Percentiles rank a stretch among this genome's conserved stretches.
phyloP scores from a whole-genome alignment of 2,888 invertebrate genomes.

The Prionchulus punctatus region DNA sequence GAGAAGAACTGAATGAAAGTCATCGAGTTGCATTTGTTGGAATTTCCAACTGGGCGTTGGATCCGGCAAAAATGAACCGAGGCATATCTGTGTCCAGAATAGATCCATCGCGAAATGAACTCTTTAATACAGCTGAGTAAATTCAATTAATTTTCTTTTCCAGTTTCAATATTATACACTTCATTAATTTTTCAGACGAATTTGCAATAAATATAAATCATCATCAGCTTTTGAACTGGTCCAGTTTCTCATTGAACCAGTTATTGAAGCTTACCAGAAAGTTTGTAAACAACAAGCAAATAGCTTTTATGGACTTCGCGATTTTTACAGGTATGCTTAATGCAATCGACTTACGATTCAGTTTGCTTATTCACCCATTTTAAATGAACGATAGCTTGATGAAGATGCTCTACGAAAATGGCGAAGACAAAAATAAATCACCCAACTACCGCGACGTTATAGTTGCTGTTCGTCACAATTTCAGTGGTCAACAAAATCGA shows the following conservation, averaged over 20 bases:
- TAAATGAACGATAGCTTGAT: no score
- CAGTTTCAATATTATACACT: no score
- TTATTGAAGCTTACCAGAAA: conserved; percentile 5
- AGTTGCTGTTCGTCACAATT: conserved; percentile 1
- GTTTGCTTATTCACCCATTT: no score
- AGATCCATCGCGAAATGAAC: no score
- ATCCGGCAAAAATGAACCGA: conserved; percentile 34
- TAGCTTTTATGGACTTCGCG: conserved; percentile 30
- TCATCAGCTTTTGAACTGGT: no score
- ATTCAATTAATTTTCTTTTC: no score
- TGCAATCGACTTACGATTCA: neutral
- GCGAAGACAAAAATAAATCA: conserved; percentile 19
- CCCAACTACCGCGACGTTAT: neutral
- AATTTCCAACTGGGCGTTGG: conserved; percentile 27
- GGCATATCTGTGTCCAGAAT: conserved; percentile 33
- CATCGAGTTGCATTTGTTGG: neutral
- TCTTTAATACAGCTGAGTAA: no score
- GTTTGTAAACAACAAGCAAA: conserved; percentile 6
- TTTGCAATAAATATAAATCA: neutral
- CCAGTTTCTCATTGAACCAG: conserved; percentile 1
- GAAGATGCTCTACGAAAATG: conserved; percentile 13
- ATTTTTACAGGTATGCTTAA: conserved; percentile 20
- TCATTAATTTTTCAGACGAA: no score
- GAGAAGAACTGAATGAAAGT: neutral
- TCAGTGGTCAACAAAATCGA: conserved; percentile 7